Evolutionary conservation across 1,140 invertebrate species (phyloP).

Genomic region (Drosophila mayri): DNA sequence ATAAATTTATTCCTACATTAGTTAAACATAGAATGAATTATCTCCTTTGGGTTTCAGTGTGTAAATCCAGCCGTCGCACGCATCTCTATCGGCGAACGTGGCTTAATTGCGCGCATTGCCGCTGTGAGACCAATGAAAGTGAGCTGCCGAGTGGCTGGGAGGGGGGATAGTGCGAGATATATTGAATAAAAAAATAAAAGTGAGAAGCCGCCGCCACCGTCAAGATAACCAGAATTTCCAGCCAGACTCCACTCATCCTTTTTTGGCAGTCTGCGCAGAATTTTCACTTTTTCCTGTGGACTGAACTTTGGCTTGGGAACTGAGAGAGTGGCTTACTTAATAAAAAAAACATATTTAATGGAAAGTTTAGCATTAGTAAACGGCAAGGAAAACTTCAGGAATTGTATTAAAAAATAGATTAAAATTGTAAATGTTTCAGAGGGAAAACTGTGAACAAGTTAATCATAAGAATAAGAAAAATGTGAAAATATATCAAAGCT

Average conservation of each 20-base stretch:
- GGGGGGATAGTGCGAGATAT: background rate
- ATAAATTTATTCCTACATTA: background rate
- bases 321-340: slow-evolving; percentile 1
- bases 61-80: slow-evolving; percentile 13
- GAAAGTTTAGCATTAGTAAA: background rate
- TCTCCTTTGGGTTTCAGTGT: background rate
- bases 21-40: too few relatives aligned
- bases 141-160: slow-evolving; percentile 10
- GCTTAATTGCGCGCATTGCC: slow-evolving; percentile 39
- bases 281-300: slow-evolving; percentile 40
- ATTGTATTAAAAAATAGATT: too few relatives aligned
- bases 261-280: slow-evolving; percentile 48
- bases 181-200: slow-evolving; percentile 29
- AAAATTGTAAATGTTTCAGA: background rate
- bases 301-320: slow-evolving; percentile 30
- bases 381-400: background rate
- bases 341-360: background rate
- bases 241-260: slow-evolving; percentile 47
- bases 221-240: slow-evolving; percentile 76
- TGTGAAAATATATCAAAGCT: too few relatives aligned
- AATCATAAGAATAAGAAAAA: background rate
- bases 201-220: slow-evolving; percentile 30
- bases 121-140: slow-evolving; percentile 36
- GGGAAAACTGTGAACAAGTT: background rate
- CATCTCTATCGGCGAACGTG: slow-evolving; percentile 29